Percentiles rank a stretch among this genome's conserved stretches.
phyloP scores from a whole-genome alignment of 2,113 vertebrate genomes.

The Poicephalus gulielmi region DNA sequence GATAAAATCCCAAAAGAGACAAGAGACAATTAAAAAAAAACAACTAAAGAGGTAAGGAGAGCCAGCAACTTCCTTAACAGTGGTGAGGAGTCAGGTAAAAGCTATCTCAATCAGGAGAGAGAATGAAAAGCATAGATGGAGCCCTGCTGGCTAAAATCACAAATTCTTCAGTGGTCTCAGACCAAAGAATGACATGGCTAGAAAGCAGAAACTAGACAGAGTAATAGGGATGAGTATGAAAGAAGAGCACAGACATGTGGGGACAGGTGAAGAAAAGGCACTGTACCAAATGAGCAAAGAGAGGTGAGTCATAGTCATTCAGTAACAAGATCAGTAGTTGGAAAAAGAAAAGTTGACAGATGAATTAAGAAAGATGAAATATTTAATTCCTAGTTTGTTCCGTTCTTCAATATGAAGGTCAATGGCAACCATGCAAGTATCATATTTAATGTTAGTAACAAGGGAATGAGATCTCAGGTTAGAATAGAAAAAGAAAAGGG shows the following conservation, averaged over 20 bases:
- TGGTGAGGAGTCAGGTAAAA: neutral
- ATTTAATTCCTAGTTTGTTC: neutral
- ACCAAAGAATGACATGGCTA: neutral
- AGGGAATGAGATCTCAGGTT: neutral
- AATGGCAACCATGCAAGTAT: neutral
- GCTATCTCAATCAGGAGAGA: neutral
- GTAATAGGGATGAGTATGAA: neutral
- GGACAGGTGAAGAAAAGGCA: neutral
- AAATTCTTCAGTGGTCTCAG: neutral
- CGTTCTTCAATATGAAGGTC: neutral
- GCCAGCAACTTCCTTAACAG: neutral
- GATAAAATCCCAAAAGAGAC: neutral
- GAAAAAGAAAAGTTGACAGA: neutral
- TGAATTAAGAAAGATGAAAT: neutral
- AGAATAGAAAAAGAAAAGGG: neutral
- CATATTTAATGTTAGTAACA: neutral
- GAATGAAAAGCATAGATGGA: neutral
- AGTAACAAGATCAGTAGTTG: neutral
- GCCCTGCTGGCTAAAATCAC: neutral
- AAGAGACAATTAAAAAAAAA: neutral
- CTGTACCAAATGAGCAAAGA: neutral
- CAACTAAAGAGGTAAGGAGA: neutral
- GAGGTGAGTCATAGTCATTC: neutral
- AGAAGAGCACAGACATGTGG: neutral
- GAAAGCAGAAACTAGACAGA: neutral